Evolutionary conservation across 2,113 vertebrate species (phyloP).

Genomic region (Azemiops feae): DNA sequence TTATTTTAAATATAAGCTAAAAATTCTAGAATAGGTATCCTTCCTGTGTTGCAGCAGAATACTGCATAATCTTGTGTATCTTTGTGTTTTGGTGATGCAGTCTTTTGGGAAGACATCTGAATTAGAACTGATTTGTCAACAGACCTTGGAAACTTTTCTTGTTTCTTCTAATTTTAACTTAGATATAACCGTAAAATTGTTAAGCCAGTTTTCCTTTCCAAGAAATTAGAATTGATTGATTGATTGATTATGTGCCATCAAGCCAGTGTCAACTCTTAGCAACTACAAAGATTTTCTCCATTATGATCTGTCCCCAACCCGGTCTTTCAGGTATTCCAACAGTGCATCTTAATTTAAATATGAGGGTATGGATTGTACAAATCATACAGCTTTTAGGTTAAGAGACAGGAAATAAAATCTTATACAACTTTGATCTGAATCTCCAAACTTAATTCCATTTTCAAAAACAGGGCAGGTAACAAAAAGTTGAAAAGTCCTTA

Average conservation of each 20-base stretch:
- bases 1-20: not conserved
- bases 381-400: not conserved
- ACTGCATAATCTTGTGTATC: not conserved
- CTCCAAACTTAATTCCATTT: conserved; percentile 28
- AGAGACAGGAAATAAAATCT: not conserved
- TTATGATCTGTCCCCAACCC: not conserved
- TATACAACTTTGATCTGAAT: conserved; percentile 15
- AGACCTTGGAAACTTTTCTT: not conserved
- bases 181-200: conserved; percentile 19
- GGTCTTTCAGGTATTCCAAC: not conserved
- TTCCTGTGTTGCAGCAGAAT: not conserved
- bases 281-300: not conserved
- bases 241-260: not conserved
- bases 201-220: not conserved
- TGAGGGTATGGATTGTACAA: not conserved
- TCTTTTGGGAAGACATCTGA: not conserved
- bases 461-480: not conserved
- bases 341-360: not conserved
- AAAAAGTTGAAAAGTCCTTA: not conserved
- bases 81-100: not conserved
- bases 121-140: not conserved
- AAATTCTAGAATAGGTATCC: not conserved
- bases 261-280: not conserved
- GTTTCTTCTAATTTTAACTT: not conserved
- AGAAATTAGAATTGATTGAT: not conserved